Evolutionary conservation across 2,113 vertebrate genomes (phyloP), one percentile per base, ranked within the genome.

Genomic region (Zapus hudsonius): DNA sequence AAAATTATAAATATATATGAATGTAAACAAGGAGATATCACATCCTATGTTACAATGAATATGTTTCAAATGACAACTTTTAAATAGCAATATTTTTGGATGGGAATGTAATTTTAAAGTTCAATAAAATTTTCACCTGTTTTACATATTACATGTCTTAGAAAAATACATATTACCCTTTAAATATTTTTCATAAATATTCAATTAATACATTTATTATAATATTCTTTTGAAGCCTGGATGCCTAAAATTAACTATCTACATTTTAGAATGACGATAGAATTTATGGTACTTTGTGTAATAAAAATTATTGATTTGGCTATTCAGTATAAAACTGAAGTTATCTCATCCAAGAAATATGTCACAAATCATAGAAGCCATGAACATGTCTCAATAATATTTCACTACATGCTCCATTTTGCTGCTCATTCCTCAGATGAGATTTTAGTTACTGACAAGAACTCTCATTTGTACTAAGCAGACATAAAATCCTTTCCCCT

Each of bases 361-460:
- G 1, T 16, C 73, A 67, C 61, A 87, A 93, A 87, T 72, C 81
- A 55, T 15, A 44, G 42, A 90, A 89, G 40, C 17, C 44, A 88
- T 47, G 79, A 5, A 83, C 20, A 52, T 27, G 5, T 83, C 70
- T 88, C 66, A 74, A 52, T 91, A 84, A 95, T 89, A 93, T 91
- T 96, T 91, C 80, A 84, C 84, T 89, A 89, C 8, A 80, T 76
- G 61, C 63, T 19, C 38, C n/a, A 88, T 85, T 95, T 89, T 69
- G 47, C 66, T 89, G 78, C 67, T 93, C 67, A 78, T 93, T 91
- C 88, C 55, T 92, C 36, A 92, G 42, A 88, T 89, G 89, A 89
- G 31, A 86, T 69, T 93, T 95, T 73, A 89, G 23, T 52, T 93
- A 92, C 63, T 84, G 57, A 95, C 63, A 92, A 84, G 57, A 81